These are phyloP conservation scores for Onthophagus sagittarius DNA, from an alignment of 2,888 invertebrate genomes.

Conservation along the genomic window DNA sequence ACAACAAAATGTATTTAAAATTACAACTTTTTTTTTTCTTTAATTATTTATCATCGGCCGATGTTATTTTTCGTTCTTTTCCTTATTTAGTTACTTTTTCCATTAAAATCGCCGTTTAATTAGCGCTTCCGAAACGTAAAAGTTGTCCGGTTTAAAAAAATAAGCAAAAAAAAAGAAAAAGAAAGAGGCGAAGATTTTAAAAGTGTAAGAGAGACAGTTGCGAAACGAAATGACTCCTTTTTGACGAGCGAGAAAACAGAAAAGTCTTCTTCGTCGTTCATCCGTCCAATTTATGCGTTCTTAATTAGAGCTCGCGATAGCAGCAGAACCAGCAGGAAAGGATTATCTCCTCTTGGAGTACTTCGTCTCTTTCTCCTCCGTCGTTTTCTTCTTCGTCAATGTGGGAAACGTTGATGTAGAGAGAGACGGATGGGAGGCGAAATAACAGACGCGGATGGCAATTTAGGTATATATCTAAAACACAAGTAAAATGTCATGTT, in stretches of 20 bases:
- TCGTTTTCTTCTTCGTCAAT: too few species aligned
- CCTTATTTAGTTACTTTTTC: too few species aligned
- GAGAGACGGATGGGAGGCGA: too few species aligned
- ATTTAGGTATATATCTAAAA: constrained; percentile 9
- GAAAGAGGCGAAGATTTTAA: too few species aligned
- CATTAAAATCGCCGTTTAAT: too few species aligned
- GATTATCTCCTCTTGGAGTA: constrained; percentile 8
- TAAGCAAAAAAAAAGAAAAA: not conserved
- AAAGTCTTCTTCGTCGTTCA: not conserved
- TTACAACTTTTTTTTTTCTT: too few species aligned
- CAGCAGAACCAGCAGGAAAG: constrained; percentile 1
- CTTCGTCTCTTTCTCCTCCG: too few species aligned
- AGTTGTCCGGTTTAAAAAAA: not conserved
- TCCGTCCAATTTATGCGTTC: constrained; percentile 11
- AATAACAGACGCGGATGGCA: not conserved
- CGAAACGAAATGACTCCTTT: not conserved
- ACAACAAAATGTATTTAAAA: too few species aligned
- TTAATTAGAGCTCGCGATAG: constrained; percentile 6
- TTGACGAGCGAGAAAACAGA: too few species aligned
- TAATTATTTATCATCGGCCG: too few species aligned
- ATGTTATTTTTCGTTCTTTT: too few species aligned
- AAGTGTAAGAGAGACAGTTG: constrained; percentile 4
- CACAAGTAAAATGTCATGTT: constrained; percentile 11
- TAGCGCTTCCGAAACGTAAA: not conserved
- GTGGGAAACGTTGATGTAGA: too few species aligned